Evolutionary conservation across 2,797 vertebrate genomes (phyloP), one percentile per base, ranked within the genome.

Genomic region (Luscinia megarhynchos): DNA sequence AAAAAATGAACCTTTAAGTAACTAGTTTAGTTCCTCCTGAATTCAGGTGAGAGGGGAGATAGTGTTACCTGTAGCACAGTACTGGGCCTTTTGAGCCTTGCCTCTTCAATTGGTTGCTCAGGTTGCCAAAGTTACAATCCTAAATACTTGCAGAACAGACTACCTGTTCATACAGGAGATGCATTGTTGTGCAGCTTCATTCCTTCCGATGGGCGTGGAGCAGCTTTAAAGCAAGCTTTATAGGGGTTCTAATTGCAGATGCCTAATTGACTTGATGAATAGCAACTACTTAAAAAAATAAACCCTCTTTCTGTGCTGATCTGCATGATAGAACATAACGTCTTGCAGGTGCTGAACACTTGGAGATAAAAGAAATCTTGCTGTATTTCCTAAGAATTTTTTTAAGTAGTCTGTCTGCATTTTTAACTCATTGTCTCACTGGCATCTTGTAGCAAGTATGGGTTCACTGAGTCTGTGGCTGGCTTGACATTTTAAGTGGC

Each of bases 101-200:
- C 97, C 96, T 95, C 89, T 93, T 95, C 91, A 91, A 34, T 95
- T 90, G 84, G 69, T 94, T 11, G 93, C 97, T 98, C 96, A 86
- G 87, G 87, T 98, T 98, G 97, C 97, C 95, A 94, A 55, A 96
- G 94, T 98, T 98, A 96, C 89, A 97, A 69, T 97, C 85, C 94
- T 73, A 96, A 97, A 97, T 97, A 90, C 93, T 94, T 97, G 89
- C 90, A 96, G 96, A 97, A 96, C 95, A 97, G 95, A 97, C 61
- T 97, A 62, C 98, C 97, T 98, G 98, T 97, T 97, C 97, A 95
- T 98, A 98, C 97, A 98, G 97, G 98, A 98, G 95, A 89, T 94
- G 67, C 96, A 97, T 98, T 98, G 98, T 98, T 97, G 96, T 94
- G 90, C 92, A 94, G 96, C 93, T 92, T 98, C 97, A 98, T 98